phyloP scores from a whole-genome alignment of 2,113 vertebrate genomes.

The Zingel zingel region DNA sequence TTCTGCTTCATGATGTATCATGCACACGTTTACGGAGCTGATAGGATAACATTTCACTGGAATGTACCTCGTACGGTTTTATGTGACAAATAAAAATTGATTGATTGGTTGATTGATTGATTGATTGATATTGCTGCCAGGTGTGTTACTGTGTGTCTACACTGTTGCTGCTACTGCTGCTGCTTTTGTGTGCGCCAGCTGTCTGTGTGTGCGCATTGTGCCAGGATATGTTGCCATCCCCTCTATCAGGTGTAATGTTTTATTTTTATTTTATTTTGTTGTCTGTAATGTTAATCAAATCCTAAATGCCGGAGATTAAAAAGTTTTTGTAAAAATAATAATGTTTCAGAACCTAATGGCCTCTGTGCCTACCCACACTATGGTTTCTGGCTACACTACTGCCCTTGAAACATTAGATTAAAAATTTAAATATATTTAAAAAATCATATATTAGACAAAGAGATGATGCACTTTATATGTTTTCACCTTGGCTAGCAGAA shows the following conservation, averaged over 20 bases:
- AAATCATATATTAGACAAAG: not conserved
- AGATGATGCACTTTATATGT: not conserved
- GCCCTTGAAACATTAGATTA: not conserved
- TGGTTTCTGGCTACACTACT: not conserved
- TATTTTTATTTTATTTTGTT: not conserved
- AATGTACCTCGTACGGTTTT: too few relatives aligned
- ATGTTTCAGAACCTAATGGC: not conserved
- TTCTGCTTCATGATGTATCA: too few relatives aligned
- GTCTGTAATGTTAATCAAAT: slow-evolving; percentile 14
- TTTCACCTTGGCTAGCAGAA: slow-evolving; percentile 90
- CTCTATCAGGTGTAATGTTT: slow-evolving; percentile 18
- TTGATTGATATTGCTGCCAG: not conserved
- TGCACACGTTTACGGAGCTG: too few relatives aligned
- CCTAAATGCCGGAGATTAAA: not conserved
- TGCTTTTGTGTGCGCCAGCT: slow-evolving; percentile 12
- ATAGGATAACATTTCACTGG: too few relatives aligned
- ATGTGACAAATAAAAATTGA: too few relatives aligned
- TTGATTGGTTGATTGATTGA: too few relatives aligned
- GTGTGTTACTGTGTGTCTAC: slow-evolving; percentile 18
- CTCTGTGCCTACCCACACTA: not conserved
- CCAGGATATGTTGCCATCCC: not conserved
- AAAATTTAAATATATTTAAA: not conserved
- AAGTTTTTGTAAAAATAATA: not conserved
- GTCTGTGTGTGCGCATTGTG: slow-evolving; percentile 6
- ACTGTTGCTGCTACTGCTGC: not conserved